Evolutionary conservation across 2,113 vertebrate genomes (phyloP).

Genomic region (Alligator mississippiensis): DNA sequence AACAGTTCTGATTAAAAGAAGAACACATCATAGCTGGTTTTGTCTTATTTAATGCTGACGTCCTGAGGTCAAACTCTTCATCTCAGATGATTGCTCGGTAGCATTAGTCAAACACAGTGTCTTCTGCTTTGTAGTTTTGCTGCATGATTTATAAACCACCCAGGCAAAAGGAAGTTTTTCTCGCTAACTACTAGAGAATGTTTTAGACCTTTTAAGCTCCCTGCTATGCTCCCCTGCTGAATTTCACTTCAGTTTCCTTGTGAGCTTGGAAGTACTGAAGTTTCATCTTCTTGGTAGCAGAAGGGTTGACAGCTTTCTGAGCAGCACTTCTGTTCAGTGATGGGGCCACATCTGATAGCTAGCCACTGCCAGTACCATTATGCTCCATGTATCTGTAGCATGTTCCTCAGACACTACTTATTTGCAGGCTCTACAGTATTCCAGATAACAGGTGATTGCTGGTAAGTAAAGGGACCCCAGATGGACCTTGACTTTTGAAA

Average conservation of each 20-base stretch:
- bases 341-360: background rate
- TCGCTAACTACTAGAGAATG: slow-evolving; percentile 2
- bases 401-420: background rate
- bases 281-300: slow-evolving; percentile 13
- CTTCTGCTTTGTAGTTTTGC: slow-evolving; percentile 55
- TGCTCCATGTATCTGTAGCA: background rate
- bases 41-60: slow-evolving; percentile 73
- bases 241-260: slow-evolving; percentile 31
- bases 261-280: background rate
- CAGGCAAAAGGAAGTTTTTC: slow-evolving; percentile 13
- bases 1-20: background rate
- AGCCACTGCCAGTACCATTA: background rate
- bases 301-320: background rate
- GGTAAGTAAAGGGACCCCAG: background rate
- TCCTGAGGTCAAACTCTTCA: slow-evolving; percentile 62
- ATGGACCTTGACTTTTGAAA: background rate
- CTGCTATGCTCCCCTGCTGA: background rate
- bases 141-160: slow-evolving; percentile 59
- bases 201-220: background rate
- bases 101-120: slow-evolving; percentile 55
- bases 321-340: no score
- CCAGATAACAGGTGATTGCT: background rate
- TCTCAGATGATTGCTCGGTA: slow-evolving; percentile 46
- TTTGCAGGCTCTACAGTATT: background rate
- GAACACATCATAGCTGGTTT: background rate